Conservation (phyloP, 2,888 invertebrate species). For the Fabriciana adippe region DNA sequence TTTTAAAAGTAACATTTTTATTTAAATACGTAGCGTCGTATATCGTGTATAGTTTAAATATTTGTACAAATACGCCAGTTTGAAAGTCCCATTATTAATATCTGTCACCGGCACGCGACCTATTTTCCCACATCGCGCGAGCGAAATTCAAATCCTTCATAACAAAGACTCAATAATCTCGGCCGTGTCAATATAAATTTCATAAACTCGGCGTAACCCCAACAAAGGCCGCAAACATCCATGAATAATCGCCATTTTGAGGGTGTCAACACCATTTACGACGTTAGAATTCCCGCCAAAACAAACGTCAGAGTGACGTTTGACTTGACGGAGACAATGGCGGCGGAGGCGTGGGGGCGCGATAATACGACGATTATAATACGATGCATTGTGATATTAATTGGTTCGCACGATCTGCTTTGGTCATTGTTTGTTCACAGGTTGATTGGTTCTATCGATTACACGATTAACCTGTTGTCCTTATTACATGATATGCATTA, state of each 20-base stretch:
- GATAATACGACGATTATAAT: slow-evolving; percentile 65
- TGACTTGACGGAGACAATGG: slow-evolving; percentile 60
- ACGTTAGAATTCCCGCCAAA: slow-evolving; percentile 67
- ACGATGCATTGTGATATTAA: slow-evolving; percentile 63
- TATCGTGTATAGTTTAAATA: slow-evolving; percentile 24
- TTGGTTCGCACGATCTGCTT: slow-evolving; percentile 55
- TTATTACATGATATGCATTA: slow-evolving; percentile 12
- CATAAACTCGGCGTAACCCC: slow-evolving; percentile 73
- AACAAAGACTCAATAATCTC: slow-evolving; percentile 76
- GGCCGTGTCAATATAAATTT: slow-evolving; percentile 78
- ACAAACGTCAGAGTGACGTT: slow-evolving; percentile 67
- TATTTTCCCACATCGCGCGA: slow-evolving; percentile 56
- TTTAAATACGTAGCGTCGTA: slow-evolving; percentile 10
- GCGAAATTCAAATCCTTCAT: slow-evolving; percentile 70
- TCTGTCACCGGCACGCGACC: slow-evolving; percentile 72
- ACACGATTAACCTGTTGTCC: slow-evolving; percentile 39
- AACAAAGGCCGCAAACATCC: slow-evolving; percentile 75
- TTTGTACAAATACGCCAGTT: slow-evolving; percentile 34
- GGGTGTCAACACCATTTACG: slow-evolving; percentile 74
- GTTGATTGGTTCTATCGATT: slow-evolving; percentile 41
- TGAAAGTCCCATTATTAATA: slow-evolving; percentile 62
- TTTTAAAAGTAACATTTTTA: slow-evolving; percentile 15
- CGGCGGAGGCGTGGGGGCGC: slow-evolving; percentile 53
- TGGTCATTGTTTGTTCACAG: slow-evolving; percentile 46
- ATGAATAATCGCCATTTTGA: slow-evolving; percentile 79